phyloP scores from a whole-genome alignment of 2,113 vertebrate species.

The Anguilla rostrata region DNA sequence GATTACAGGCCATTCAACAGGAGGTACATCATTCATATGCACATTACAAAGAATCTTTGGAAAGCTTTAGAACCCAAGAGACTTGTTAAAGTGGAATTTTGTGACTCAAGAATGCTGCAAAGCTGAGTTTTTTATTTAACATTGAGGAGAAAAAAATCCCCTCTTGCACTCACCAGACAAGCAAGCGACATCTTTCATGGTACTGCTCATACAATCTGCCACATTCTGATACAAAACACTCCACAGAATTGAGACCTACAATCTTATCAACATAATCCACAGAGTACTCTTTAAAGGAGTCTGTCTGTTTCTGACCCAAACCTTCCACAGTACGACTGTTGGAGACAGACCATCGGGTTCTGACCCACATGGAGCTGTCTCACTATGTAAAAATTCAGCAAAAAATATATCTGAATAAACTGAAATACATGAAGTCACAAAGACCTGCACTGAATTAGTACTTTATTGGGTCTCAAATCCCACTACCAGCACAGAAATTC shows the following conservation, averaged over 20 bases:
- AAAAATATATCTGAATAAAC: not conserved
- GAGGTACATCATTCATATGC: not conserved
- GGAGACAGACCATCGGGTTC: not conserved
- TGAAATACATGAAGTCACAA: not conserved
- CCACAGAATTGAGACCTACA: not conserved
- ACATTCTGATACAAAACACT: not conserved
- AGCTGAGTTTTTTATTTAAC: not conserved
- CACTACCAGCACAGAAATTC: not conserved
- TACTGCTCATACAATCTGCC: not conserved
- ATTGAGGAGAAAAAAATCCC: not conserved
- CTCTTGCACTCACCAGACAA: not conserved
- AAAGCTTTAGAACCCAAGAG: not conserved
- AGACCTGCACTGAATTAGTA: not conserved
- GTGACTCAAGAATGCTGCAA: not conserved
- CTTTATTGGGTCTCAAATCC: not conserved
- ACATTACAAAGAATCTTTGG: not conserved
- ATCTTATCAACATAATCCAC: no score
- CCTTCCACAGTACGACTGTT: not conserved
- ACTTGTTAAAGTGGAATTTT: not conserved
- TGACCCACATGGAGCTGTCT: not conserved
- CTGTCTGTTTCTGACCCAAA: no score
- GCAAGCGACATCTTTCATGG: no score
- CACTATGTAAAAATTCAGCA: not conserved
- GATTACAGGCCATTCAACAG: not conserved
- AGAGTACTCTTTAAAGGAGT: no score